Base-by-base conservation (phyloP, 2,888 invertebrate species). In the Agrochola lychnidis region DNA sequence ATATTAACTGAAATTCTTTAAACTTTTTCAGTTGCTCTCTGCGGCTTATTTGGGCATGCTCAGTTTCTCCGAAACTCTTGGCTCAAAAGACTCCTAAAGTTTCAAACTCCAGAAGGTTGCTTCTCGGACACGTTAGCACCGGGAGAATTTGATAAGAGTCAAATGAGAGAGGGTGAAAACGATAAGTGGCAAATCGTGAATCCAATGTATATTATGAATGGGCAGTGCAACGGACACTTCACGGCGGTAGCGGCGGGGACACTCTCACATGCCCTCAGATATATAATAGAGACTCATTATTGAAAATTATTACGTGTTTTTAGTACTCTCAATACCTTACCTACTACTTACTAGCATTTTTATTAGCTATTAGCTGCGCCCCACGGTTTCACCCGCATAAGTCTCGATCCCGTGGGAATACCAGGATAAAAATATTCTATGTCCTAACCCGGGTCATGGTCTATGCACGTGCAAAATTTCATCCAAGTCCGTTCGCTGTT, bases 41-140 rank as follows among this genome's bases (percentile, higher is more conserved):
- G 94, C 84, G 66, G 87, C 14, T 56, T 94, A 14, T 87, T 89
- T 4, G 94, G 94, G 0, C 89, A 94, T 71, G 84, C 84, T 0
- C 86, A 93, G 22, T 93, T 94, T 74, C 62, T 93, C 0, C 89
- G 86, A 12, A 87, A 88, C 0, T 62, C 84, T 0, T 94, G 94
- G 94, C 59, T 94, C 22, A 59, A 68, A 14, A 79, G 80, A 12
- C 73, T 92, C 0, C 73, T 91, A 0, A 70, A 64, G 0, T 90
- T 80, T 56, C 94, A 94, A 84, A 90, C 90, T 2, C n/a, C 76
- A 0, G 53, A 77, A n/a, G 95, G 95, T 4, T 95, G 94, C 73
- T 94, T 93, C 75, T 62, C 69, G 5, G 67, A 56, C 6, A 59
- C 12, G 3, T 10, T 79, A 12, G 14, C 40, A 59, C 45, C 30